Evolutionary conservation across 2,113 vertebrate species (phyloP), one percentile per base, ranked within the genome.

Genomic region (Dendropsophus ebraccatus): DNA sequence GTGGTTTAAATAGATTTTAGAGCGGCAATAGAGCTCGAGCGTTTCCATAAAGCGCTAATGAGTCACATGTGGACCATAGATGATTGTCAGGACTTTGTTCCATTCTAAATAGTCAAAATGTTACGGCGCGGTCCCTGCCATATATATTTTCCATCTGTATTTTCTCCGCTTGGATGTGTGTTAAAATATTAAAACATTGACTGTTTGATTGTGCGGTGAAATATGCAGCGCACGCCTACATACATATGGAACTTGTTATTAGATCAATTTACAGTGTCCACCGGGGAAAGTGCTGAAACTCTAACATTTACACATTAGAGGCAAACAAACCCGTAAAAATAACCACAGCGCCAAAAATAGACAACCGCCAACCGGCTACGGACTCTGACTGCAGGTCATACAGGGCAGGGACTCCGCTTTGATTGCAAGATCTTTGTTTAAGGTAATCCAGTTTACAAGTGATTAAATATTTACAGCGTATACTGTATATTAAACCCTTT

Each of bases 231-330:
- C 73, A 76, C 73, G 73, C 73, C 73, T 28, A 50, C 73, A 10
- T 30, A 76, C 73, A 76, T 76, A 76, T 50, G 73, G 73, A 76
- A 76, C 45, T 50, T 76, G 47, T 76, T 76, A 76, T 76, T 76
- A 70, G 32, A 70, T 41, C 35, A 37, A 70, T 70, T 70, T 70
- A 50, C 45, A 49, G n/a, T 30, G 73, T 50, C 73, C 73, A 76
- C 47, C 28, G 73, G 47, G 73, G n/a, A 76, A 52, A 52, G n/a
- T 9, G 9, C 73, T 30, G 47, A 76, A 76, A 28, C 12, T 28
- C 14, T 1, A 50, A 76, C n/a, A 76, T 50, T 76, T 76, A 76
- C 73, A 76, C 73, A 76, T 76, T 4, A 50, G 2, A 50, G 14
- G 21, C 30, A 76, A 45, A 52, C n/a, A 47, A 49, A 74, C 41